A percentile compares a stretch with the other conserved stretches of the same genome.
Conservation (phyloP, 2,888 invertebrate genomes). For the Cephus rjabovi region DNA sequence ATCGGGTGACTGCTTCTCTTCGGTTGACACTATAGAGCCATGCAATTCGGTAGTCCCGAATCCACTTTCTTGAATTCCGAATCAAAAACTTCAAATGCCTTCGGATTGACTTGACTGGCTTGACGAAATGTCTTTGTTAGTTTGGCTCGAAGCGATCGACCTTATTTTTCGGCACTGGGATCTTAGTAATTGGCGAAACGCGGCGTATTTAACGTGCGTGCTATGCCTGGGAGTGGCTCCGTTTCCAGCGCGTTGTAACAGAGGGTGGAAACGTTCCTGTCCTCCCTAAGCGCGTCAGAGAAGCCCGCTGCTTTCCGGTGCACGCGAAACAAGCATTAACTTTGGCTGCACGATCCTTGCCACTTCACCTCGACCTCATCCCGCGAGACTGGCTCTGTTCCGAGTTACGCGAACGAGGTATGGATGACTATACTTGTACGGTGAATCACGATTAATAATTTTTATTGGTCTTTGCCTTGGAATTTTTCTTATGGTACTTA, state of each 20-base stretch:
- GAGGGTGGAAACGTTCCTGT: constrained; percentile 28
- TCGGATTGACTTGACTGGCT: background rate
- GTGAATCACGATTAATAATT: background rate
- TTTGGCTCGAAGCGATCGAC: background rate
- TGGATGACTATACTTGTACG: background rate
- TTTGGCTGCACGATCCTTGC: constrained; percentile 32
- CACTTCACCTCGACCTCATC: constrained; percentile 17
- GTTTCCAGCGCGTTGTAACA: constrained; percentile 9
- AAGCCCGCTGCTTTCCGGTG: constrained; percentile 47
- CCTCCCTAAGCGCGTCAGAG: constrained; percentile 32
- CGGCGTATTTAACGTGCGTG: constrained; percentile 49
- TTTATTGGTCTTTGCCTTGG: background rate
- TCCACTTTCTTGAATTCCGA: background rate
- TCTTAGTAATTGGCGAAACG: constrained; percentile 36
- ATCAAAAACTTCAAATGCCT: background rate
- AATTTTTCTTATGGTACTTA: background rate
- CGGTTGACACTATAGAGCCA: background rate
- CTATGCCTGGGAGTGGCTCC: constrained; percentile 50
- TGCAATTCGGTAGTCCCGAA: background rate
- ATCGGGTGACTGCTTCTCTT: background rate
- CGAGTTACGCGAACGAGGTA: background rate
- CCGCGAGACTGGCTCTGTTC: background rate
- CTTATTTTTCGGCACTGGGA: background rate
- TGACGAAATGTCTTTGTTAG: background rate
- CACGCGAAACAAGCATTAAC: constrained; percentile 61